These are phyloP conservation scores for Otolemur crassicaudatus DNA, from an alignment of 2,797 vertebrate genomes.

Conservation along the genomic window DNA sequence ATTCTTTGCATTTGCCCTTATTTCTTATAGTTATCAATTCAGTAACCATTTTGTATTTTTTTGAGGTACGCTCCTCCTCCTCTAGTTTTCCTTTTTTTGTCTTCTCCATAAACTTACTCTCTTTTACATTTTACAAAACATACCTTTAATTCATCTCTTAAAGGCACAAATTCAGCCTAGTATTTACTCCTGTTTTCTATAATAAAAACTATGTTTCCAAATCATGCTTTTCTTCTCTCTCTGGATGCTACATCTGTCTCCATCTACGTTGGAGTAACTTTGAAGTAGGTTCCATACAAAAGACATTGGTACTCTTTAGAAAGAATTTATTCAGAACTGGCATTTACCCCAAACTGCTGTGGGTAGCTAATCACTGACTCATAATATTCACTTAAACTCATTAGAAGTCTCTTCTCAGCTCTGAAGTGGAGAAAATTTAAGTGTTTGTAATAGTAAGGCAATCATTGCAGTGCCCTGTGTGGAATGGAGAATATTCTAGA, in stretches of 20 bases:
- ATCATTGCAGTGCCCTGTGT: neutral
- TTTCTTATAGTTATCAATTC: neutral
- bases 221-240: neutral
- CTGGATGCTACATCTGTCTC: neutral
- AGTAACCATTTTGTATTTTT: neutral
- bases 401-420: neutral
- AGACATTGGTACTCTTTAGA: neutral
- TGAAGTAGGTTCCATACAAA: neutral
- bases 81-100: neutral
- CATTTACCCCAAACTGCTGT: neutral
- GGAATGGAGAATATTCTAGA: neutral
- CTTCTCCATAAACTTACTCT: neutral
- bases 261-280: neutral
- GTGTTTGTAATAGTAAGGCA: neutral
- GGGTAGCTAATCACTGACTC: neutral
- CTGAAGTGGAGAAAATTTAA: neutral
- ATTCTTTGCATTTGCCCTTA: neutral
- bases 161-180: neutral
- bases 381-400: neutral
- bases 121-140: neutral
- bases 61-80: neutral
- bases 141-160: neutral
- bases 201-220: neutral
- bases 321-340: neutral
- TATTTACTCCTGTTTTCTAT: neutral